phyloP scores from a whole-genome alignment of 2,888 invertebrate genomes.

The Scaptomyza caliginosa region DNA sequence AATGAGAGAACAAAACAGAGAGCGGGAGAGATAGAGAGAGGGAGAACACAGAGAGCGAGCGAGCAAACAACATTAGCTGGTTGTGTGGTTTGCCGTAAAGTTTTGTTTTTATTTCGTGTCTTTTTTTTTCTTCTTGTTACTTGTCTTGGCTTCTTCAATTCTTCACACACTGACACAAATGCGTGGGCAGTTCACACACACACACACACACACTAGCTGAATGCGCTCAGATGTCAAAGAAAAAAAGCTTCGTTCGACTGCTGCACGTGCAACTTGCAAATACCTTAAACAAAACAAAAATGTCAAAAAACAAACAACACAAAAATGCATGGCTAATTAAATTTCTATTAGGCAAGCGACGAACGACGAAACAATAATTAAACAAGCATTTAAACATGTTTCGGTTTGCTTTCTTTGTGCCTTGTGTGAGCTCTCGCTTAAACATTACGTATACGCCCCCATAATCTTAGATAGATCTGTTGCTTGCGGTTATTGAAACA shows the following conservation, averaged over 20 bases:
- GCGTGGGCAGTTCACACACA: conserved; percentile 45
- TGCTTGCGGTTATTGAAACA: conserved; percentile 45
- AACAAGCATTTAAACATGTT: conserved; percentile 48
- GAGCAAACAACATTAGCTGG: conserved; percentile 23
- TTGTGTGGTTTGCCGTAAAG: conserved; percentile 50
- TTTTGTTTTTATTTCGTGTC: conserved; percentile 64
- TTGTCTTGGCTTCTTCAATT: conserved; percentile 62
- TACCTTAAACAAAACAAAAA: conserved; percentile 36
- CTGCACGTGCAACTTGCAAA: conserved; percentile 58
- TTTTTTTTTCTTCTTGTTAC: conserved; percentile 56
- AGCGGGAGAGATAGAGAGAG: neutral
- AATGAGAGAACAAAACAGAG: conserved; percentile 8
- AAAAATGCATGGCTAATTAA: conserved; percentile 59
- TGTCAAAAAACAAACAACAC: conserved; percentile 17
- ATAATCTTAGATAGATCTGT: conserved; percentile 24
- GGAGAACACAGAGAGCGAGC: conserved; percentile 9
- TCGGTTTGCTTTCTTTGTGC: conserved; percentile 59
- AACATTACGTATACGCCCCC: conserved; percentile 72
- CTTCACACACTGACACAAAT: conserved; percentile 38
- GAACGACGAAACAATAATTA: conserved; percentile 2
- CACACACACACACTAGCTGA: neutral
- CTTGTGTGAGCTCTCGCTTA: conserved; percentile 27
- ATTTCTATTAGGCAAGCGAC: conserved; percentile 40
- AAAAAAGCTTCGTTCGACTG: conserved; percentile 28
- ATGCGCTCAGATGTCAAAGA: conserved; percentile 27